Conservation (phyloP, 2,888 invertebrate species). For the Teinopalpus imperialis region DNA sequence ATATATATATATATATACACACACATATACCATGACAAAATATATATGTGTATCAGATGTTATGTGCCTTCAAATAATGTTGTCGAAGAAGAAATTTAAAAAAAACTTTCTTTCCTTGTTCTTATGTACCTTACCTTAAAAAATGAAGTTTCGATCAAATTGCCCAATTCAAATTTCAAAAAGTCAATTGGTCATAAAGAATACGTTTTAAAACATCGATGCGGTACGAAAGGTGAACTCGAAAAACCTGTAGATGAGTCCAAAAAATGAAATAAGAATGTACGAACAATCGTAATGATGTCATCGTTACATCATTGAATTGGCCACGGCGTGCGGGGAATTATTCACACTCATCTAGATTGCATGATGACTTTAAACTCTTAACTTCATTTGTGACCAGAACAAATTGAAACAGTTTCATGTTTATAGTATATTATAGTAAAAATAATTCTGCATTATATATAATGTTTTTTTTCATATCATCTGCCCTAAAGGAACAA, state of each 20-base stretch:
- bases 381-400: not conserved
- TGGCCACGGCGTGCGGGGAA: slow-evolving; percentile 18
- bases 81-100: too few species aligned
- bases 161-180: not conserved
- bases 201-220: slow-evolving; percentile 13
- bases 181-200: slow-evolving; percentile 4
- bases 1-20: too few species aligned
- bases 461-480: too few species aligned
- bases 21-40: too few species aligned
- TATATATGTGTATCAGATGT: too few species aligned
- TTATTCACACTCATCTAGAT: slow-evolving; percentile 17
- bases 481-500: too few species aligned
- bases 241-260: slow-evolving; percentile 15
- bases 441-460: too few species aligned
- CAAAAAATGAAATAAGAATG: slow-evolving; percentile 21
- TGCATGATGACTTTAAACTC: slow-evolving; percentile 9
- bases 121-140: too few species aligned
- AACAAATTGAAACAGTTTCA: not conserved
- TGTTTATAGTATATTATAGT: not conserved
- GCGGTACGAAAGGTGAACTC: slow-evolving; percentile 6
- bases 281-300: slow-evolving; percentile 24
- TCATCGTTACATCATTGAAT: slow-evolving; percentile 24
- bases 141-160: too few species aligned
- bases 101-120: too few species aligned
- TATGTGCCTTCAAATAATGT: too few species aligned